A percentile compares a stretch with the other conserved stretches of the same genome.
These are phyloP conservation scores for Crotalus tigris DNA, from an alignment of 2,113 vertebrate genomes.

Conservation along the genomic window DNA sequence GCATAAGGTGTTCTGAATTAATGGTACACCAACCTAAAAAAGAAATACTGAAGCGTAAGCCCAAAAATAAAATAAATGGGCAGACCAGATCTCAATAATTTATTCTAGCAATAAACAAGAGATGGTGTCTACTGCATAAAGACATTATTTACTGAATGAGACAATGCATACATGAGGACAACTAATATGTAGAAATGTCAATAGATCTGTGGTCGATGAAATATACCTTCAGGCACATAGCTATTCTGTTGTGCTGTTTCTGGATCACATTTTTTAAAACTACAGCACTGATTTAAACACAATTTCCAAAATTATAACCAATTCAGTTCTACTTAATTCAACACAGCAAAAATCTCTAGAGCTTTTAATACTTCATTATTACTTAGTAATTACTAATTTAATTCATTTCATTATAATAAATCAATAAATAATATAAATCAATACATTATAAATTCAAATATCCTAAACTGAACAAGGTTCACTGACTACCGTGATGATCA, in stretches of 20 bases:
- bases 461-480: not conserved
- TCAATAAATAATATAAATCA: no score
- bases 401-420: not conserved
- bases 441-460: not conserved
- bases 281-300: not conserved
- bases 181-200: not conserved
- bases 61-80: not conserved
- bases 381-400: not conserved
- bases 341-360: not conserved
- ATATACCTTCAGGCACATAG: not conserved
- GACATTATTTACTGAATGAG: not conserved
- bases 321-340: not conserved
- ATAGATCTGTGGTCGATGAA: not conserved
- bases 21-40: constrained; percentile 83
- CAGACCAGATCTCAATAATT: not conserved
- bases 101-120: not conserved
- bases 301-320: not conserved
- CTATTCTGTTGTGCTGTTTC: not conserved
- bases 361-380: not conserved
- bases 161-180: not conserved
- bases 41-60: not conserved
- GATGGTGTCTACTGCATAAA: not conserved
- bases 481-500: not conserved
- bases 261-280: not conserved
- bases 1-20: constrained; percentile 85